A percentile compares a stretch with the other conserved stretches of the same genome.
Evolutionary conservation across 1,140 invertebrate species (phyloP).

Genomic region (Papilio xuthus): DNA sequence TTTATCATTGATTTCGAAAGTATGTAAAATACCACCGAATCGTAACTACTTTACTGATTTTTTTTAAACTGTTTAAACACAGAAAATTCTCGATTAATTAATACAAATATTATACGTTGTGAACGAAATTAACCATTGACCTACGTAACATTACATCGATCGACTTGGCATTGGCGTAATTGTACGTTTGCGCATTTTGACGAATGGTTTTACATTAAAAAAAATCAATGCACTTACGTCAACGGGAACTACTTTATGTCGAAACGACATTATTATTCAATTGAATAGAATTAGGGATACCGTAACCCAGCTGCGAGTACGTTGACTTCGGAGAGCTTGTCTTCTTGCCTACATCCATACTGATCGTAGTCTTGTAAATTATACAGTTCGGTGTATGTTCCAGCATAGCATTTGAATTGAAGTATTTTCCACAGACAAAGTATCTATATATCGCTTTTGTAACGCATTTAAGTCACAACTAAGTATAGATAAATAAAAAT

Average conservation of each 20-base stretch:
- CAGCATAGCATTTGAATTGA: neutral
- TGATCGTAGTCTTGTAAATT: neutral
- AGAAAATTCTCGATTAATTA: neutral
- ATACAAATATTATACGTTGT: neutral
- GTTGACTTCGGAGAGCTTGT: constrained; percentile 8
- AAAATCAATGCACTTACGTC: constrained; percentile 4
- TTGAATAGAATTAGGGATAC: constrained; percentile 23
- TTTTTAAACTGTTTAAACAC: neutral
- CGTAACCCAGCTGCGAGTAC: constrained; percentile 15
- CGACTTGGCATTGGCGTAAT: constrained; percentile 18
- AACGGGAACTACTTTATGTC: constrained; percentile 13
- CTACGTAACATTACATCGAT: neutral
- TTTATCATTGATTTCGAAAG: no score
- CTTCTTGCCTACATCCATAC: neutral
- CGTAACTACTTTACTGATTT: neutral
- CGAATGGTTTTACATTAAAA: neutral
- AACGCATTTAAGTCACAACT: no score
- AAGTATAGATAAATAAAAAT: no score
- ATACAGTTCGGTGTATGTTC: neutral
- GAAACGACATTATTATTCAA: constrained; percentile 19
- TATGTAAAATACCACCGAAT: no score
- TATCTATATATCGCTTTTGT: no score
- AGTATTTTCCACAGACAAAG: no score
- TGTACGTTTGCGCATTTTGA: constrained; percentile 11
- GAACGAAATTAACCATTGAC: constrained; percentile 11